Percentiles rank a stretch among this genome's conserved stretches.
Conservation (phyloP, 2,888 invertebrate species). For the Nineta flava region DNA sequence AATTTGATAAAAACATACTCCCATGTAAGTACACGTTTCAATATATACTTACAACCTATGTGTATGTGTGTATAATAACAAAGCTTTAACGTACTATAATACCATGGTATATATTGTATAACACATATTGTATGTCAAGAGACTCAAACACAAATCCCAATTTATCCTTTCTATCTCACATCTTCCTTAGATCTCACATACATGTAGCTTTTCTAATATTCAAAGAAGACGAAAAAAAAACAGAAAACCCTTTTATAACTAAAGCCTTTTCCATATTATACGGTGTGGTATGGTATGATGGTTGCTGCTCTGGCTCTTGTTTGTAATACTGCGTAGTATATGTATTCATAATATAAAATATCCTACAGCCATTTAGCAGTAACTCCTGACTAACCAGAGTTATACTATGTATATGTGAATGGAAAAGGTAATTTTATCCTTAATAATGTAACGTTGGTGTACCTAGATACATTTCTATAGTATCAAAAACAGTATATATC, state of each 20-base stretch:
- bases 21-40: not conserved
- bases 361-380: conserved; percentile 33
- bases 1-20: not conserved
- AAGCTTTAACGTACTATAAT: no score
- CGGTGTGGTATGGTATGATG: no score
- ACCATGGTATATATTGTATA: not conserved
- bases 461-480: not conserved
- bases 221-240: conserved; percentile 14
- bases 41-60: no score
- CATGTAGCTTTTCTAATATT: not conserved
- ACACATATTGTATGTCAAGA: not conserved
- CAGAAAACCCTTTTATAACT: conserved; percentile 39
- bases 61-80: no score
- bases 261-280: conserved; percentile 14
- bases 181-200: no score
- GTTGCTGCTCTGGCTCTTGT: no score
- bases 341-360: conserved; percentile 38
- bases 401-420: not conserved
- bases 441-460: not conserved
- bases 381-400: conserved; percentile 14
- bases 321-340: conserved; percentile 14
- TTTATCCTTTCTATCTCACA: not conserved
- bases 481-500: no score
- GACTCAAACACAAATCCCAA: conserved; percentile 5
- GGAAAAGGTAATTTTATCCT: not conserved